phyloP scores from a whole-genome alignment of 2,113 vertebrate genomes.

The Platichthys stellatus region DNA sequence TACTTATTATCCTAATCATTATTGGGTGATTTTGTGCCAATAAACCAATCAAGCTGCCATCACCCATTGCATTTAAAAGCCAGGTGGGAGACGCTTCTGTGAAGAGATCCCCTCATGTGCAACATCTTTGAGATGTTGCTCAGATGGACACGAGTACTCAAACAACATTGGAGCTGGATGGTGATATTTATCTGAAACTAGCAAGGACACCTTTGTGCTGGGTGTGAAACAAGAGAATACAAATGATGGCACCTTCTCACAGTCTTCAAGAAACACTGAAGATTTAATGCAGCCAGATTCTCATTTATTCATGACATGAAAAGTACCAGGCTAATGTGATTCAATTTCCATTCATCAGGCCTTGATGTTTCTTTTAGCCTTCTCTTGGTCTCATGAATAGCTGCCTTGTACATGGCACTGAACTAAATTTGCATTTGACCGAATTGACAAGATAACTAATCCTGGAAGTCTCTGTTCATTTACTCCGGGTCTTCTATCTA shows the following conservation, averaged over 20 bases:
- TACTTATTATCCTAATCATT: neutral
- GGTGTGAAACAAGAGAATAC: neutral
- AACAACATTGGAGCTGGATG: neutral
- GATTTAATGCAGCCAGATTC: constrained; percentile 38
- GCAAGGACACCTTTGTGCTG: neutral
- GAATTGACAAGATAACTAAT: constrained; percentile 22
- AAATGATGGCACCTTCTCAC: constrained; percentile 9
- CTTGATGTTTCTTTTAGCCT: constrained; percentile 27
- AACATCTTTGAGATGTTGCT: neutral
- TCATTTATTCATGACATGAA: constrained; percentile 61
- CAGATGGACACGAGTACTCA: neutral
- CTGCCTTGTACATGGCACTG: constrained; percentile 16
- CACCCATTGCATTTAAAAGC: too few relatives aligned
- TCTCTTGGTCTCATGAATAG: constrained; percentile 33
- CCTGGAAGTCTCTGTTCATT: neutral
- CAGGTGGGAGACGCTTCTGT: too few relatives aligned
- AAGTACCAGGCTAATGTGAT: constrained; percentile 50
- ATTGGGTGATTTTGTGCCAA: neutral
- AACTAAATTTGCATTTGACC: constrained; percentile 42
- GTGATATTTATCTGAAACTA: neutral
- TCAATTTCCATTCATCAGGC: constrained; percentile 45
- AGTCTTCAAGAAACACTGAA: constrained; percentile 7
- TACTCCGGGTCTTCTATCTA: neutral
- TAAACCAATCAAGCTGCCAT: too few relatives aligned
- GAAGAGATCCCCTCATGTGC: neutral